Conservation (phyloP, 2,888 invertebrate genomes). For the Cinara cedri region DNA sequence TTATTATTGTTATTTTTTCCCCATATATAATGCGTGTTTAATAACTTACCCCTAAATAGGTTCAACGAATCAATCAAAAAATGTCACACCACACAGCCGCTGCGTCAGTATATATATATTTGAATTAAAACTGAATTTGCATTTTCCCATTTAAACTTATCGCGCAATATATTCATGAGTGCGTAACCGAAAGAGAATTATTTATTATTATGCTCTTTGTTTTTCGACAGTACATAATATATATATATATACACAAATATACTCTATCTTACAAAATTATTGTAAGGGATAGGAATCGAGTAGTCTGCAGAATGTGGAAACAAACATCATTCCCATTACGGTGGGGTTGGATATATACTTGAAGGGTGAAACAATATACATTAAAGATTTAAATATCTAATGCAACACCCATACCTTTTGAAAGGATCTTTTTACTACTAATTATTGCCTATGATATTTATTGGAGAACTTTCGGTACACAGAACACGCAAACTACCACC, state of each 20-base stretch:
- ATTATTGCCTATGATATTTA: constrained; percentile 17
- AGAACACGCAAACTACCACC: constrained; percentile 1
- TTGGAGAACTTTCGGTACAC: constrained; percentile 23
- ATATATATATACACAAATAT: neutral
- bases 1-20: neutral
- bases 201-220: constrained; percentile 53
- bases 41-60: neutral
- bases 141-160: constrained; percentile 24
- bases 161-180: constrained; percentile 40
- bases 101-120: neutral
- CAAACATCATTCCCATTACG: neutral
- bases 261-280: constrained; percentile 33
- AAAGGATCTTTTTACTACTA: constrained; percentile 35
- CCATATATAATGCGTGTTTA: neutral
- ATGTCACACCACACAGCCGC: constrained; percentile 7
- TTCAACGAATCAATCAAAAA: constrained; percentile 47
- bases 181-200: constrained; percentile 41
- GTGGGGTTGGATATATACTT: neutral
- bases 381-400: constrained; percentile 56
- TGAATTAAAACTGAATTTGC: constrained; percentile 43
- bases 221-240: constrained; percentile 10
- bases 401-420: constrained; percentile 21
- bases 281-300: neutral
- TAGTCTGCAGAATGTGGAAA: neutral
- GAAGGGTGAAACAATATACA: constrained; percentile 32